Base-by-base conservation (phyloP, 2,113 vertebrate species). In the Emydocephalus ijimae region DNA sequence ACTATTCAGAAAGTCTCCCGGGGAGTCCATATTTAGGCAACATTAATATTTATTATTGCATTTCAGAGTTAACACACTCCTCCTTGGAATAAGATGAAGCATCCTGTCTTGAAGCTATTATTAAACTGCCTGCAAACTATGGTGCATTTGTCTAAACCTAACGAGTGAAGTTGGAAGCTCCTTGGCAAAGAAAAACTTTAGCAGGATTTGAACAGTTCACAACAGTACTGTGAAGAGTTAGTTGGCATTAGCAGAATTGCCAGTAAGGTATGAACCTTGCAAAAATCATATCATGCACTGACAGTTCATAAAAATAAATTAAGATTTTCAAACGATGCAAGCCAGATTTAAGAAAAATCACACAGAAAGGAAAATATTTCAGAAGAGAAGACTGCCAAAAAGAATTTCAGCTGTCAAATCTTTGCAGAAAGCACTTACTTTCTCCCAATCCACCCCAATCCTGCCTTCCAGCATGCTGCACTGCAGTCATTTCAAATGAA, bases 321-420 rank as follows among this genome's bases (percentile, higher is more conserved):
- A 90, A 85, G 21, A 55, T 90, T 90, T 93, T 81, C 45, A 93
- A 92, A 64, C n/a, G 81, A 57, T 64, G 14, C 43, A 90, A 61
- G 54, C 56, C n/a, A 90, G 45, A 69, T 87, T 39, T 26, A 48
- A 90, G 18, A 45, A 7, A 64, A 90, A n/a, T 90, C 89, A 64
- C n/a, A 93, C 20, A 90, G 52, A 48, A 90, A 87, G 74, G 89
- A 93, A 90, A 87, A 86, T 93, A 93, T 93, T 93, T 93, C 92
- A 64, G 56, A 64, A 89, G 88, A 45, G 21, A 85, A 59, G 54
- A 89, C 43, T 92, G 88, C 85, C 91, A 92, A n/a, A 88, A 92
- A 50, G 57, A 64, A 48, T 23, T 61, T 64, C 85, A 91, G 34
- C 57, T 64, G 85, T 43, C 88, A 92, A 92, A 85, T 85, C 43